These are phyloP conservation scores for Empidonax alnorum DNA, from an alignment of 2,113 vertebrate species.

Conservation along the genomic window DNA sequence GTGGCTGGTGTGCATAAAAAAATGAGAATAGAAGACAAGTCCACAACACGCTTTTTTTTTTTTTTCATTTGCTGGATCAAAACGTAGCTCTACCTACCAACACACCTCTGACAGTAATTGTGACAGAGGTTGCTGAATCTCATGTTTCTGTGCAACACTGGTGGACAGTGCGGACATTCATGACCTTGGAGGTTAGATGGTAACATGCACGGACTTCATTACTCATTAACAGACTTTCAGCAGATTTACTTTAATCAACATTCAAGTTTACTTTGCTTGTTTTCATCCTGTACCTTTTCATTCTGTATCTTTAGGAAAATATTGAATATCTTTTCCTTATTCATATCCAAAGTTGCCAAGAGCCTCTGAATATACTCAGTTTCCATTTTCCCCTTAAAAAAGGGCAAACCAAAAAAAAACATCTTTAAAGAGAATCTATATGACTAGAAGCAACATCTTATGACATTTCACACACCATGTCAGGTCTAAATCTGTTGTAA, in stretches of 20 bases:
- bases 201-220: not conserved
- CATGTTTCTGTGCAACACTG: not conserved
- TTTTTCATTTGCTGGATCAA: not conserved
- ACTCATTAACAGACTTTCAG: not conserved
- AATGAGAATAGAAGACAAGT: not conserved
- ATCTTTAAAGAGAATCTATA: not conserved
- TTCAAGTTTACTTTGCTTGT: not conserved
- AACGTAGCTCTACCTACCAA: not conserved
- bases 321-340: not conserved
- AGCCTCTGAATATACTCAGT: not conserved
- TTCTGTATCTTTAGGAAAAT: not conserved
- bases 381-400: not conserved
- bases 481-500: not conserved
- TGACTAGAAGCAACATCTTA: not conserved
- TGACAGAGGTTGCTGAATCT: not conserved
- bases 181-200: not conserved
- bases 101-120: not conserved
- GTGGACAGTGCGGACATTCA: not conserved
- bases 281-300: not conserved
- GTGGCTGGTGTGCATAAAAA: not conserved
- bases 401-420: not conserved
- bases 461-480: not conserved
- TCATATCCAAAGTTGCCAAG: not conserved
- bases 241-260: not conserved
- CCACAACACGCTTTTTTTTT: not conserved